Conservation (phyloP, 2,888 invertebrate species). For the Parelbella ahira region DNA sequence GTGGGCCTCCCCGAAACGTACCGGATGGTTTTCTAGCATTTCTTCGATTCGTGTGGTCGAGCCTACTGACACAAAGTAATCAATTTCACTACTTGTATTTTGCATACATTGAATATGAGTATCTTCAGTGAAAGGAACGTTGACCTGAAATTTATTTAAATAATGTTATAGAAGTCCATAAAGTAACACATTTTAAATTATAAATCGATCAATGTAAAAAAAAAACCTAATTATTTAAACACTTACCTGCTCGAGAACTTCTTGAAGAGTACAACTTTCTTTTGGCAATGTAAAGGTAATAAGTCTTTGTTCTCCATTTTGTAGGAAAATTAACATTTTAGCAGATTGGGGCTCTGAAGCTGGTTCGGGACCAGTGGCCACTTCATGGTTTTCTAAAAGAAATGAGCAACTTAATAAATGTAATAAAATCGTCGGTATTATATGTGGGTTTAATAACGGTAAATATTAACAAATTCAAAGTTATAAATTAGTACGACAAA, state of each 20-base stretch:
- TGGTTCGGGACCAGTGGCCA: conserved; percentile 63
- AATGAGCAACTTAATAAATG: not conserved
- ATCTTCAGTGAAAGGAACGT: conserved; percentile 84
- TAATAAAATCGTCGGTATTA: no score
- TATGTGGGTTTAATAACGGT: no score
- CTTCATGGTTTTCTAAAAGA: conserved; percentile 60
- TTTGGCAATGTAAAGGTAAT: conserved; percentile 91
- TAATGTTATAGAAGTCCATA: not conserved
- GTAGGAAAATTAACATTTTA: conserved; percentile 88
- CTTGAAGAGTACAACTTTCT: conserved; percentile 90
- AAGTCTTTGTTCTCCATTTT: conserved; percentile 88
- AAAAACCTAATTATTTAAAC: no score
- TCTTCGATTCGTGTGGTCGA: conserved; percentile 74
- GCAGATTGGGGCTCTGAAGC: conserved; percentile 83
- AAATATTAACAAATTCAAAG: no score
- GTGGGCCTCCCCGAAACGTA: no score
- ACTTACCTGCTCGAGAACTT: conserved; percentile 87
- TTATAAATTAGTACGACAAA: no score
- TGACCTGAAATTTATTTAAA: conserved; percentile 68
- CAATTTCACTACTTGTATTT: conserved; percentile 87
- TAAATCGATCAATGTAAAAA: not conserved
- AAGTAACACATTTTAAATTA: not conserved
- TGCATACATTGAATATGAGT: conserved; percentile 88
- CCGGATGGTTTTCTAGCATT: conserved; percentile 75
- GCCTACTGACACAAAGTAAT: conserved; percentile 89